Evolutionary conservation across 2,113 vertebrate genomes (phyloP).

Genomic region (Eulemur rufifrons): DNA sequence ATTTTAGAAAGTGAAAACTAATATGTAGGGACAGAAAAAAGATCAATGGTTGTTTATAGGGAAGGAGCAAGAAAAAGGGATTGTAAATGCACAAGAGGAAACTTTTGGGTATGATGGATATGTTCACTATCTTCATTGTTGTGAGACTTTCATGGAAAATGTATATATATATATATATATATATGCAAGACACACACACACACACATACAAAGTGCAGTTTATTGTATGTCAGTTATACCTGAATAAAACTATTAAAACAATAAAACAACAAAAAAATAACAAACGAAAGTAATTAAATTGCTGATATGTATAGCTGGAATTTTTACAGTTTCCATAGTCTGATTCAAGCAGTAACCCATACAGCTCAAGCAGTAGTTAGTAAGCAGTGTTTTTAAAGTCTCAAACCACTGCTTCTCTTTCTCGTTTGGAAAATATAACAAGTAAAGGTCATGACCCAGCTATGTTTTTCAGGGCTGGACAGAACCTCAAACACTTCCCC

Average conservation of each 20-base stretch:
- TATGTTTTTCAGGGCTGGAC: not conserved
- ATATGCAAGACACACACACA: not conserved
- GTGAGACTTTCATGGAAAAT: not conserved
- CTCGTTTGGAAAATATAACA: slow-evolving; percentile 10
- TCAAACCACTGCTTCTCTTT: not conserved
- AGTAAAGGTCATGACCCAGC: not conserved
- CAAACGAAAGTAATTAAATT: not conserved
- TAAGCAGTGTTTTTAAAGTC: not conserved
- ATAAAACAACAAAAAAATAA: not conserved
- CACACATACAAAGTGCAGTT: not conserved
- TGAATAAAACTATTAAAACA: not conserved
- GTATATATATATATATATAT: not conserved
- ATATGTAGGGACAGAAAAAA: not conserved
- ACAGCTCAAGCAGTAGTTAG: not conserved
- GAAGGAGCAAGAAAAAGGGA: not conserved
- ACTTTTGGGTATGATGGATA: not conserved
- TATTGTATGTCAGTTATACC: not conserved
- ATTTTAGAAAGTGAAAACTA: not conserved
- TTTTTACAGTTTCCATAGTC: not conserved
- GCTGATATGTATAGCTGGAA: not conserved
- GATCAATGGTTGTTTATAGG: not conserved
- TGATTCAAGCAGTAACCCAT: not conserved
- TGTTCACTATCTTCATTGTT: not conserved
- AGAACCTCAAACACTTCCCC: not conserved
- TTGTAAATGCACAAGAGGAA: not conserved